Conservation (phyloP, 2,113 vertebrate genomes). For the Pygoscelis adeliae region DNA sequence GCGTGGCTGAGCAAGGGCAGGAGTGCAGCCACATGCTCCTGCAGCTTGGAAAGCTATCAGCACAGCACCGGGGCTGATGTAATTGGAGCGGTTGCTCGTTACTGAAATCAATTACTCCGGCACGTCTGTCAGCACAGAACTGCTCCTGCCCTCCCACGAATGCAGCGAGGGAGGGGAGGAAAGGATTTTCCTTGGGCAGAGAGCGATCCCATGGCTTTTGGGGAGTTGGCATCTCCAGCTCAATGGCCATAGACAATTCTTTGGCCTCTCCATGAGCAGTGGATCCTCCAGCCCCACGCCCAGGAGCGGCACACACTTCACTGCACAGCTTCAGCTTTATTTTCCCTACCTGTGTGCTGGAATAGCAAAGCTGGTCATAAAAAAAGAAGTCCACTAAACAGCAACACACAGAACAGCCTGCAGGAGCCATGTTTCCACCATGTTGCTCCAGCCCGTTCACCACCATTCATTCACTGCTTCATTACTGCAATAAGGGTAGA, state of each 20-base stretch:
- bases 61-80: not conserved
- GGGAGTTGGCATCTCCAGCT: not conserved
- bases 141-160: not conserved
- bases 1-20: not conserved
- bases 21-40: accelerated
- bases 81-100: not conserved
- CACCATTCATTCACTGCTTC: not conserved
- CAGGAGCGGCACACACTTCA: not conserved
- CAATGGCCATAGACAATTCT: no score
- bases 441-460: not conserved
- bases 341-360: not conserved
- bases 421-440: not conserved
- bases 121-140: not conserved
- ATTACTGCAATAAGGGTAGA: no score
- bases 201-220: not conserved
- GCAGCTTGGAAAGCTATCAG: not conserved
- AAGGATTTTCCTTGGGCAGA: not conserved
- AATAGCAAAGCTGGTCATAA: not conserved
- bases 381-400: no score
- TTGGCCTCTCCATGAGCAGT: accelerated
- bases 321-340: accelerated
- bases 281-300: not conserved
- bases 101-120: not conserved
- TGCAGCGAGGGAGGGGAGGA: accelerated
- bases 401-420: not conserved